Evolutionary conservation across 2,888 invertebrate genomes (phyloP).

Genomic region (Polyploca ridens): DNA sequence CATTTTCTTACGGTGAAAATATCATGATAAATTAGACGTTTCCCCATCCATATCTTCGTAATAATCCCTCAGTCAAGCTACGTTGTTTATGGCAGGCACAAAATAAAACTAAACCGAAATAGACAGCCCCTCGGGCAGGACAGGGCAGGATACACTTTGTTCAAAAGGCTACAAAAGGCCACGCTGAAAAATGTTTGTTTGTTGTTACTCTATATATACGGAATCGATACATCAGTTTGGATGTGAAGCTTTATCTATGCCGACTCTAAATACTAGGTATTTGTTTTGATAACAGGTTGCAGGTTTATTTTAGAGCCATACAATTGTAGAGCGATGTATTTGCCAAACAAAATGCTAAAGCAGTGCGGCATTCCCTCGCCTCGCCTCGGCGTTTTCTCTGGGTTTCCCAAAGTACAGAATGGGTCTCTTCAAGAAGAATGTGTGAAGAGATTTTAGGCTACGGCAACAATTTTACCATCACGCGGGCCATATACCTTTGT

Average conservation of each 20-base stretch:
- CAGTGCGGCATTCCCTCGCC: too few relatives aligned
- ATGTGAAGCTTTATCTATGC: background rate
- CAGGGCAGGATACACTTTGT: background rate
- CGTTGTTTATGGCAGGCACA: constrained; percentile 5
- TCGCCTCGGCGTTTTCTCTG: too few relatives aligned
- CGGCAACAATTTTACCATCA: too few relatives aligned
- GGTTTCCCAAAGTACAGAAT: too few relatives aligned
- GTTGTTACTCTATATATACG: background rate
- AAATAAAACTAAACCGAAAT: background rate
- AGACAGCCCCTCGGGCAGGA: background rate
- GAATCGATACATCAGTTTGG: constrained; percentile 3
- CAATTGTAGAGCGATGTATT: background rate
- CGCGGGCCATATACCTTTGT: too few relatives aligned
- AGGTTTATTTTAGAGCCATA: too few relatives aligned
- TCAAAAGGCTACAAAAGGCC: background rate
- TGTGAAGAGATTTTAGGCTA: too few relatives aligned
- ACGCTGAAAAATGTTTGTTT: background rate
- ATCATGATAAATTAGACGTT: background rate
- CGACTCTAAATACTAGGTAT: background rate
- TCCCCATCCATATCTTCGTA: background rate
- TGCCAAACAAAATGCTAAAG: background rate
- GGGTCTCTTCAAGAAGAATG: too few relatives aligned
- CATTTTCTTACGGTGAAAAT: too few relatives aligned
- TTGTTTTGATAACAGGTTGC: background rate
- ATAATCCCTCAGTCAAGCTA: background rate